Evolutionary conservation across 1,140 invertebrate genomes (phyloP), one percentile per base, ranked within the genome.

Genomic region (Drusus annulatus): DNA sequence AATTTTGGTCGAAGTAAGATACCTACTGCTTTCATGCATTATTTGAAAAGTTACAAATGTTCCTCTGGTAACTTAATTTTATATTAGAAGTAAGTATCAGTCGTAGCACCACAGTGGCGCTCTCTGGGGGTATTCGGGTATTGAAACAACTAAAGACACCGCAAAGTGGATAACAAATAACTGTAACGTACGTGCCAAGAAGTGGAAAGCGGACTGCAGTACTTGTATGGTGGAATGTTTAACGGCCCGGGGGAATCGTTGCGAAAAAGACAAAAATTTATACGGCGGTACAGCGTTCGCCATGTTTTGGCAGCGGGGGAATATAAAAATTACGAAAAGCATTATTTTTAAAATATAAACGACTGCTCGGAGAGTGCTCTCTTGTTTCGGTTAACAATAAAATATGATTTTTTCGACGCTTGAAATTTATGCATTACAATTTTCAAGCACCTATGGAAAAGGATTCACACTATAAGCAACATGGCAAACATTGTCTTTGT

Each of bases 111-210:
- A 51, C 2, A 0, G 68, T 31, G 23, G 2, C 19, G 68, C 17
- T 16, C 68, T 25, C 50, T 3, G 50, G 68, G 68, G 25, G 50
- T 45, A 71, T 71, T 51, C 45, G 6, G 45, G 51, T 71, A 71
- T 71, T 25, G 68, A 17, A 71, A 71, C 52, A 71, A 71, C 19
- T 23, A 71, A 23, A 71, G 50, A 51, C 68, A 23, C 19, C 17
- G 13, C n/a, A 19, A 52, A 65, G 62, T 25, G 62, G 62, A 31
- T 65, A 28, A 1, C 62, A 65, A 65, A 65, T 31, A 65, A 65
- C 62, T n/a, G 28, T 65, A 25, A 69, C 36, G 45, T 71, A 71
- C 68, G 63, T 68, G 63, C 31, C 28, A 36, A 68, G 63, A 36
- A 68, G 23, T n/a, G 63, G 15, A 16, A 31, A 45, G n/a, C 63